Percentiles rank a stretch among this genome's conserved stretches.
phyloP scores from a whole-genome alignment of 2,888 invertebrate genomes.

The Timema podura region DNA sequence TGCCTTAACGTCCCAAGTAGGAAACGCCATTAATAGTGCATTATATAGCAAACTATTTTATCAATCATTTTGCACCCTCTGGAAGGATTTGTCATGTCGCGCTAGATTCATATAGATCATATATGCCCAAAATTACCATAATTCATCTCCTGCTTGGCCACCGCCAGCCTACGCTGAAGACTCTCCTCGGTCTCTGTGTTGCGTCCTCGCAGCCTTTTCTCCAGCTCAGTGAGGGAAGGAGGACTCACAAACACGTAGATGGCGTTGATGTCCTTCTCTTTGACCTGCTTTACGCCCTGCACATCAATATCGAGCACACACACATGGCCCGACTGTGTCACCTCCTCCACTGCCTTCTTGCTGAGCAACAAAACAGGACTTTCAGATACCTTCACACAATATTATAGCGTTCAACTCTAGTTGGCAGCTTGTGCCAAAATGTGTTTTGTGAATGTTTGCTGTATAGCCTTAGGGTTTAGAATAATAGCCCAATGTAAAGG shows the following conservation, averaged over 20 bases:
- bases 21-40: no score
- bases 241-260: constrained; percentile 87
- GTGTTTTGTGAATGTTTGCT: no score
- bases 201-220: constrained; percentile 65
- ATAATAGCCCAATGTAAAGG: no score
- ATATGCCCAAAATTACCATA: constrained; percentile 74
- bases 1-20: no score
- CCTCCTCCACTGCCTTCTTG: constrained; percentile 77
- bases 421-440: no score
- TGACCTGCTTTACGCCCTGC: constrained; percentile 89
- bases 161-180: constrained; percentile 68
- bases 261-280: constrained; percentile 75
- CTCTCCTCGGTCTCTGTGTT: constrained; percentile 91
- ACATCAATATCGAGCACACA: constrained; percentile 94
- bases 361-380: constrained; percentile 58
- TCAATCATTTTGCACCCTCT: no score
- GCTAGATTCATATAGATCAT: no score
- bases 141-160: constrained; percentile 75
- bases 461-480: no score
- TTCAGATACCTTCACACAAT: not conserved
- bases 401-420: no score
- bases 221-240: constrained; percentile 77
- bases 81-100: no score
- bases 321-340: constrained; percentile 74
- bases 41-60: no score